Evolutionary conservation across 2,888 invertebrate genomes (phyloP).

Genomic region (Lasioglossum calceatum): DNA sequence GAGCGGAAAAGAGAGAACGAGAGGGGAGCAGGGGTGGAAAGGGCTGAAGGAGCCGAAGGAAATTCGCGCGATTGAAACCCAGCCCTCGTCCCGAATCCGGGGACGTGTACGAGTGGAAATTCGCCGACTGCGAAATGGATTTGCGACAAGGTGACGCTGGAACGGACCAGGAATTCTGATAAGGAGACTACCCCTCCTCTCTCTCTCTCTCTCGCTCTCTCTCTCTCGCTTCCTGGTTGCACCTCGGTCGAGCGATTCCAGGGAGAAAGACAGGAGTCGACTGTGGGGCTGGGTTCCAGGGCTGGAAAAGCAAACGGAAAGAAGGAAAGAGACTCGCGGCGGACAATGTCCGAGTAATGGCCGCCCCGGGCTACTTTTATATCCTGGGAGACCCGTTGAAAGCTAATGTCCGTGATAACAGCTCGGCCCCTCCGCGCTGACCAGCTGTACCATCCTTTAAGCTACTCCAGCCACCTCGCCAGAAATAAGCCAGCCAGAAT

Average conservation of each 20-base stretch:
- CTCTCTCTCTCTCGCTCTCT: slow-evolving; percentile 26
- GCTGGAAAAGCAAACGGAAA: slow-evolving; percentile 50
- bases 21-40: slow-evolving; percentile 22
- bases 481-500: slow-evolving; percentile 39
- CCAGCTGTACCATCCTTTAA: slow-evolving; percentile 61
- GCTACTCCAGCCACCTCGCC: slow-evolving; percentile 34
- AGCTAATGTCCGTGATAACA: slow-evolving; percentile 83
- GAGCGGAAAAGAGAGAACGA: neutral
- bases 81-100: slow-evolving; percentile 77
- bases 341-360: slow-evolving; percentile 84
- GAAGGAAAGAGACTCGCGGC: slow-evolving; percentile 71
- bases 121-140: slow-evolving; percentile 81
- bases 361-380: slow-evolving; percentile 82
- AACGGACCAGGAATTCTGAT: slow-evolving; percentile 81
- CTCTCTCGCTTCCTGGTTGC: slow-evolving; percentile 23
- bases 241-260: slow-evolving; percentile 45
- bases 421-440: slow-evolving; percentile 59
- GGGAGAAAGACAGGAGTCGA: slow-evolving; percentile 53
- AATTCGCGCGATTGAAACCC: slow-evolving; percentile 75
- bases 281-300: slow-evolving; percentile 23
- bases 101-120: slow-evolving; percentile 77
- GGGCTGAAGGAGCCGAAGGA: slow-evolving; percentile 63
- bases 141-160: slow-evolving; percentile 82
- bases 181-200: slow-evolving; percentile 68
- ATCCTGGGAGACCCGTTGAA: slow-evolving; percentile 78